phyloP scores from a whole-genome alignment of 2,113 vertebrate genomes.

The Solea senegalensis region DNA sequence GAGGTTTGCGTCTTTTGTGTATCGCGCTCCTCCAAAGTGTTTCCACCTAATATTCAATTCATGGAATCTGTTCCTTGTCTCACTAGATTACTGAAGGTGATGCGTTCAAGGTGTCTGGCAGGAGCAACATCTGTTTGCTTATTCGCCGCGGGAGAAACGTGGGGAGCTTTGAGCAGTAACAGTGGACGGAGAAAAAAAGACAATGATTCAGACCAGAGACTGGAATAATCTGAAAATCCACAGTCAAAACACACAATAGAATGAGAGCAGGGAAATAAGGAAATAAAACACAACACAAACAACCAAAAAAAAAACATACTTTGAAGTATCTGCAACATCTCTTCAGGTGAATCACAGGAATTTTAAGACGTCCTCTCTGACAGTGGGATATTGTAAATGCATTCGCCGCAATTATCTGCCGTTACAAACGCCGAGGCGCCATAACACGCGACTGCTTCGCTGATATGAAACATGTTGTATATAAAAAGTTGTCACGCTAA shows the following conservation, averaged over 20 bases:
- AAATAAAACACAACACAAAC: not conserved
- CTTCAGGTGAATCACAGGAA: not conserved
- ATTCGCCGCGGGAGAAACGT: not conserved
- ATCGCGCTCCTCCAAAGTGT: constrained; percentile 1
- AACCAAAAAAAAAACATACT: too few species aligned
- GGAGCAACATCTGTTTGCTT: constrained; percentile 18
- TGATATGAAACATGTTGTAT: constrained; percentile 8
- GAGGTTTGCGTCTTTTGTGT: constrained; percentile 9
- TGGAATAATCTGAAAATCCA: constrained; percentile 2
- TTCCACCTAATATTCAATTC: constrained; percentile 14
- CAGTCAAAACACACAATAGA: not conserved
- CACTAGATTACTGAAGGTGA: constrained; percentile 26
- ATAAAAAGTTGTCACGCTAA: not conserved
- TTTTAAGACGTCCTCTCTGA: not conserved
- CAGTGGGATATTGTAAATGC: not conserved
- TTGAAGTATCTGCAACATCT: too few species aligned
- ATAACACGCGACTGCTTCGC: not conserved
- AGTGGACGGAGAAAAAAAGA: not conserved
- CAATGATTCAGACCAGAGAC: not conserved
- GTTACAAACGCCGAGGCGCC: not conserved
- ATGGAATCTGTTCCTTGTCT: constrained; percentile 3
- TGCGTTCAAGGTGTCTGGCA: constrained; percentile 14
- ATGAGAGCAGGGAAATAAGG: not conserved
- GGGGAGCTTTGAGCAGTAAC: constrained; percentile 6
- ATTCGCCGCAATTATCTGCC: constrained; percentile 12